Base-by-base conservation (phyloP, 30 jellyfish, hydroid and myxozoan genomes). In the Cassiopea xamachana region DNA sequence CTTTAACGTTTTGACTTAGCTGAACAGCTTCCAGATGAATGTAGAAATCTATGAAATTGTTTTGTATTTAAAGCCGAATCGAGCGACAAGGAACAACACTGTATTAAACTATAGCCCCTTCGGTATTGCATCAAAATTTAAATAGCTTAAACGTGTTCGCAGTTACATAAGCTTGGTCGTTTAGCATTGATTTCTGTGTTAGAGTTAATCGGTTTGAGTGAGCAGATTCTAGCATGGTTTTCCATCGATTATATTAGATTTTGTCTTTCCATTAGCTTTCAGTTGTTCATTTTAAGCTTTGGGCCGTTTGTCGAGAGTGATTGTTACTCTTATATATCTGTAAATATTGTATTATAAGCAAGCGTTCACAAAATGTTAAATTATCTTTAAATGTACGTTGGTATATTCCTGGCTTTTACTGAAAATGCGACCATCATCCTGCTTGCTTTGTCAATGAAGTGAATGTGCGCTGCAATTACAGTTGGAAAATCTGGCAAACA, bases 301-400 rank as follows among this genome's bases (percentile, higher is more conserved):
- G 77, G 76, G 91, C 84, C 72, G 45, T 83, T 45, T 73, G 79
- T 46, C 39, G 72, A 83, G 84, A 50, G 83, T 83, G 91, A 48
- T 69, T 15, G 77, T 68, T 58, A 17, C 78, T 75, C 94, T 55
- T 69, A 61, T 16, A 46, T 14, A 4, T 16, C 6, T 87, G 94
- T 87, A 87, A 75, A 87, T 87, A 87, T 7, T 87, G 94, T 87
- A 87, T 87, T 8, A 87, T 87, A 87, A 1, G 43, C 39, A 75
- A 77, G 81, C 94, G 80, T 77, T 77, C 89, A 76, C 94, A 69
- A 67, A 68, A 75, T 87, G 77, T n/a, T 87, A 87, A 87, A 87
- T 87, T 87, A 87, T 87, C 92, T 67, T 68, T 55, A 19, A 68
- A 45, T 47, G 84, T 83, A 83, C 76, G 84, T 47, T 83, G 51